These are phyloP conservation scores for Timema podura DNA, from an alignment of 2,888 invertebrate species.

Conservation along the genomic window DNA sequence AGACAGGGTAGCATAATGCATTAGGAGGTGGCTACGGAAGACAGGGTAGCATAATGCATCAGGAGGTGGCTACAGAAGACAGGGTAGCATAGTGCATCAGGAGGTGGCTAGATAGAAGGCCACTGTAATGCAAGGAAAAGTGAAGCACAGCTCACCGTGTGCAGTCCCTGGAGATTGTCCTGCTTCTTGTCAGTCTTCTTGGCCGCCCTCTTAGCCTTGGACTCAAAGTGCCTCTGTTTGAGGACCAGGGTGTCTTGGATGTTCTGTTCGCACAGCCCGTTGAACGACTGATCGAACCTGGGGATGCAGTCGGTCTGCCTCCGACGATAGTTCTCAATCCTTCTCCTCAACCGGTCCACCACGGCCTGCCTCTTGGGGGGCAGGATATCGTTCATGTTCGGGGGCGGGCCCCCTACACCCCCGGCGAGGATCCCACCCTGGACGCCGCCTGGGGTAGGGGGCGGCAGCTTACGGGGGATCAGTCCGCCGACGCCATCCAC, in stretches of 20 bases:
- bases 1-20: no score
- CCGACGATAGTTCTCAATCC: slow-evolving; percentile 82
- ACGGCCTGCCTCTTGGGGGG: slow-evolving; percentile 80
- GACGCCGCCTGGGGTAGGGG: slow-evolving; percentile 52
- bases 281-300: slow-evolving; percentile 83
- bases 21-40: no score
- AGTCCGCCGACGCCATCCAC: slow-evolving; percentile 43
- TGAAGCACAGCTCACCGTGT: slow-evolving; percentile 59
- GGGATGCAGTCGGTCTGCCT: slow-evolving; percentile 83
- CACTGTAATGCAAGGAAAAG: no score
- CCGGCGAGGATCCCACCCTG: slow-evolving; percentile 52
- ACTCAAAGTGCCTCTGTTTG: slow-evolving; percentile 86
- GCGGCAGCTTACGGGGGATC: slow-evolving; percentile 61
- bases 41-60: no score
- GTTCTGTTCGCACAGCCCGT: slow-evolving; percentile 84
- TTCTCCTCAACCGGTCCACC: slow-evolving; percentile 75
- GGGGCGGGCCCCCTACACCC: slow-evolving; percentile 11
- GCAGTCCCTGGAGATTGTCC: slow-evolving; percentile 43
- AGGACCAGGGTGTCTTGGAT: slow-evolving; percentile 82
- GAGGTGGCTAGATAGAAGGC: no score
- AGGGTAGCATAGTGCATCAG: no score
- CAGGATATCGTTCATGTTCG: slow-evolving; percentile 57
- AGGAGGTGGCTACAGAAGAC: no score
- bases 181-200: slow-evolving; percentile 72
- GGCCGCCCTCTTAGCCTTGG: slow-evolving; percentile 81